Evolutionary conservation across 2,797 vertebrate species (phyloP), one percentile per base, ranked within the genome.

Genomic region (Urocyon cinereoargenteus): DNA sequence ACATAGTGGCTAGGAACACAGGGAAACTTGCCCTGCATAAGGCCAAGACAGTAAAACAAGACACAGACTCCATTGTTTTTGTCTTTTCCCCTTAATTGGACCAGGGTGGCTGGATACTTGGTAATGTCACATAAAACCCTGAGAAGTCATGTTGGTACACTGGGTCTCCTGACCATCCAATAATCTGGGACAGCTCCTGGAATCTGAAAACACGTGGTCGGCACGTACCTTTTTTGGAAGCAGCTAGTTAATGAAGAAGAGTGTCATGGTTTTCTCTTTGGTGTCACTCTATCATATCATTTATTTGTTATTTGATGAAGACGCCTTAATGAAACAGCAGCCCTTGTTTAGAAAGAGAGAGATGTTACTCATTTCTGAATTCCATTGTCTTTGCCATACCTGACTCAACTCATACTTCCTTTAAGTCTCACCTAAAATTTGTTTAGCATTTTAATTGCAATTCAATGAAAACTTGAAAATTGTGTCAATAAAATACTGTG

Each of bases 221-320:
- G 40, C 1, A 11, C 31, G 51, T 3, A 9, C 11, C 22, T 86
- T 91, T 97, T 79, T 97, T 77, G 78, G 77, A 95, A 24, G 84
- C 62, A 97, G 72, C 70, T 96, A 72, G 89, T 88, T 77, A 96
- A 83, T 94, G 83, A 72, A 61, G 62, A 93, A 59, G 85, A 73
- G 26, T 91, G 59, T 34, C 59, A 28, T 92, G 90, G 57, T 87
- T 96, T 91, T 82, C 66, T 64, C 34, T 18, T 93, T 85, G 82
- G 53, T 97, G 21, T 68, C 95, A 66, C 5, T 81, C 28, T 95
- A 0, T 90, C 70, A 75, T 7, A 36, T 91, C 89, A 91, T 90
- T 92, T 97, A 86, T 86, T 97, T 97, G 94, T 64, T 75, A 95
- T 84, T 97, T 81, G 51, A 96, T 97, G 90, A 97, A 83, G 96